These are phyloP conservation scores for Pectinophora gossypiella DNA, from an alignment of 1,140 invertebrate genomes.

Conservation along the genomic window DNA sequence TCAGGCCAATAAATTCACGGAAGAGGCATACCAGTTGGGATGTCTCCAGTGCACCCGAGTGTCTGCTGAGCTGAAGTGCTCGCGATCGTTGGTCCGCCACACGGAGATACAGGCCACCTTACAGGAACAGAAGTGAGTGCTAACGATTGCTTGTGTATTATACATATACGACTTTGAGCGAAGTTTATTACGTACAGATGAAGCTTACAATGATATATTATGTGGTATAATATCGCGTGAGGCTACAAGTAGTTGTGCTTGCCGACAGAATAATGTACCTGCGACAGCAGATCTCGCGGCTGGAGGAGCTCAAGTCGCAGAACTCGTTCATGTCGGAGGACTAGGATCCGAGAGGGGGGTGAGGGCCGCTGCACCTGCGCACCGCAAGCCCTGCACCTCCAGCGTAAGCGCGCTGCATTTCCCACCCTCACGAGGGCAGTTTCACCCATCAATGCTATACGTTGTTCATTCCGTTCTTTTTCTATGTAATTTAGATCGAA, in stretches of 20 bases:
- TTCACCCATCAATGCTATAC: conserved; percentile 33
- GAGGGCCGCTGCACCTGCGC: too few species aligned
- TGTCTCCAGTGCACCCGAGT: conserved; percentile 87
- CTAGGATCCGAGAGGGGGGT: conserved; percentile 54
- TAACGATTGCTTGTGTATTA: too few species aligned
- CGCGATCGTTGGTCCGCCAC: conserved; percentile 93
- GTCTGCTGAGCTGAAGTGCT: conserved; percentile 95
- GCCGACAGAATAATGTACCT: conserved; percentile 94
- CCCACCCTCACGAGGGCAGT: conserved; percentile 13
- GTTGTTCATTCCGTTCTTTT: conserved; percentile 55
- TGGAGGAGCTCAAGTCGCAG: conserved; percentile 94
- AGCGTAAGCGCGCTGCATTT: conserved; percentile 14
- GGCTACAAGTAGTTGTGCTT: too few species aligned
- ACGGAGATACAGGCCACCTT: conserved; percentile 97
- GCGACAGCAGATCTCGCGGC: conserved; percentile 90
- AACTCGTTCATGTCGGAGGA: conserved; percentile 93
- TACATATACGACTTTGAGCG: too few species aligned
- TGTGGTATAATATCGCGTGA: too few species aligned
- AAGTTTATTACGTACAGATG: too few species aligned
- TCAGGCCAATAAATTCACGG: conserved; percentile 60
- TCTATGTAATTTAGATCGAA: conserved; percentile 48
- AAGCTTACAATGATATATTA: too few species aligned
- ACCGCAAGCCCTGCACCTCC: conserved; percentile 5
- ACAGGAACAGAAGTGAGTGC: conserved; percentile 94
- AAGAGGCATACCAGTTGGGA: conserved; percentile 61